Evolutionary conservation across 92 coral and sea anemone species (phyloP).

Genomic region (Parazoanthus atlanticus): DNA sequence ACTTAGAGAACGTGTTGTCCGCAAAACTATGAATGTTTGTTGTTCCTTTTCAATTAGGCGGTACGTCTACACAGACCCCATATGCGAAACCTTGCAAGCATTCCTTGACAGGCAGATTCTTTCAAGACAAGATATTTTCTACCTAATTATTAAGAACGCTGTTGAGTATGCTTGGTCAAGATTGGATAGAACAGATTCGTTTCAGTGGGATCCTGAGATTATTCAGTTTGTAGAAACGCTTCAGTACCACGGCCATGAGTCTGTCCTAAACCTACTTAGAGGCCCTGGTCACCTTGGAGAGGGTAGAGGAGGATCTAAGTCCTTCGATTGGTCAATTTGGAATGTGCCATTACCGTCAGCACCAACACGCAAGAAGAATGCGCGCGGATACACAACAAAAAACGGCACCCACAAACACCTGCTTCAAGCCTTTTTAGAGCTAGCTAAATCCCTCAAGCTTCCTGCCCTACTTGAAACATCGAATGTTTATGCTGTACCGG

Average conservation of each 20-base stretch:
- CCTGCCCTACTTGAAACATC: background rate
- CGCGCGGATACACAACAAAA: background rate
- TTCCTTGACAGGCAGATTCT: background rate
- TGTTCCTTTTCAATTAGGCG: background rate
- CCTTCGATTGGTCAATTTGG: background rate
- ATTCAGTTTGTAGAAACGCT: constrained; percentile 4
- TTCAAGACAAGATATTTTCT: background rate
- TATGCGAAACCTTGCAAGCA: background rate
- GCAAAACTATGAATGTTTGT: background rate
- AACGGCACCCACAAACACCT: background rate
- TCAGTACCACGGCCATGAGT: background rate
- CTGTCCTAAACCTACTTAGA: constrained; percentile 6
- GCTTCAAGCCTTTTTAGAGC: background rate
- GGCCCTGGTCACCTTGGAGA: constrained; percentile 3
- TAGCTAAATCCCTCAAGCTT: background rate
- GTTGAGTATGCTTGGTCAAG: background rate
- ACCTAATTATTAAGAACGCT: background rate
- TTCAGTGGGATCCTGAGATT: background rate
- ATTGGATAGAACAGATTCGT: no score
- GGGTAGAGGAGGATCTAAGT: background rate
- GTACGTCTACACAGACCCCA: background rate
- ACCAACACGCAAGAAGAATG: background rate
- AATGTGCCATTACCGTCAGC: background rate
- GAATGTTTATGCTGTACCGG: background rate
- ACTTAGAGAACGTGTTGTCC: background rate